Evolutionary conservation across 2,113 vertebrate genomes (phyloP).

Genomic region (Platysternon megacephalum): DNA sequence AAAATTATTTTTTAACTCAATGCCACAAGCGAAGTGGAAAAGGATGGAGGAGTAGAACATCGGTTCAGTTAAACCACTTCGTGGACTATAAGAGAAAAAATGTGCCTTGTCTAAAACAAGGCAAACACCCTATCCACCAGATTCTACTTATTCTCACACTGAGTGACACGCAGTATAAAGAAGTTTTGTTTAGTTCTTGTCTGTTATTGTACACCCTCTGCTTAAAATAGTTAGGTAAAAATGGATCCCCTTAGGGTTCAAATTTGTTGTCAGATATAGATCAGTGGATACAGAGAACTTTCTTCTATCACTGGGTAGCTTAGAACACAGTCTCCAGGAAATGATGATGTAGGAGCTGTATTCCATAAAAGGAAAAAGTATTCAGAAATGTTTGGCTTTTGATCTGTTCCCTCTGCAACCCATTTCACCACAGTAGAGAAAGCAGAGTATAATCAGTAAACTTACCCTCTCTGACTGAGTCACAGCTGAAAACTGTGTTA

Average conservation of each 20-base stretch:
- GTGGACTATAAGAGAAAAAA: slow-evolving; percentile 2
- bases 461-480: slow-evolving; percentile 65
- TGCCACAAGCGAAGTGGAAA: slow-evolving; percentile 42
- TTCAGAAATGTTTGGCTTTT: slow-evolving; percentile 75
- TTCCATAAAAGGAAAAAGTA: slow-evolving; percentile 86
- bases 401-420: slow-evolving; percentile 58
- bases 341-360: slow-evolving; percentile 70
- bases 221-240: slow-evolving; percentile 81
- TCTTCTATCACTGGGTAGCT: slow-evolving; percentile 71
- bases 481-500: not conserved
- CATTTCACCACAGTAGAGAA: slow-evolving; percentile 70
- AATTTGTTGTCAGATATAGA: slow-evolving; percentile 71
- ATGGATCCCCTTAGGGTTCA: slow-evolving; percentile 62
- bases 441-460: slow-evolving; percentile 52
- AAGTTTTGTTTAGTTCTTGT: slow-evolving; percentile 54
- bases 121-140: not conserved
- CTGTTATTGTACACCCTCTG: slow-evolving; percentile 74
- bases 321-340: slow-evolving; percentile 80
- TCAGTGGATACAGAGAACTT: slow-evolving; percentile 70
- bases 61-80: not conserved
- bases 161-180: slow-evolving; percentile 3
- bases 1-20: slow-evolving; percentile 47
- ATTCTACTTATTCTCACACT: slow-evolving; percentile 56
- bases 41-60: not conserved
- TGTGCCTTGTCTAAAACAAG: not conserved